phyloP scores from a whole-genome alignment of 2,797 vertebrate genomes.

The Stomatorhinus walkeri region DNA sequence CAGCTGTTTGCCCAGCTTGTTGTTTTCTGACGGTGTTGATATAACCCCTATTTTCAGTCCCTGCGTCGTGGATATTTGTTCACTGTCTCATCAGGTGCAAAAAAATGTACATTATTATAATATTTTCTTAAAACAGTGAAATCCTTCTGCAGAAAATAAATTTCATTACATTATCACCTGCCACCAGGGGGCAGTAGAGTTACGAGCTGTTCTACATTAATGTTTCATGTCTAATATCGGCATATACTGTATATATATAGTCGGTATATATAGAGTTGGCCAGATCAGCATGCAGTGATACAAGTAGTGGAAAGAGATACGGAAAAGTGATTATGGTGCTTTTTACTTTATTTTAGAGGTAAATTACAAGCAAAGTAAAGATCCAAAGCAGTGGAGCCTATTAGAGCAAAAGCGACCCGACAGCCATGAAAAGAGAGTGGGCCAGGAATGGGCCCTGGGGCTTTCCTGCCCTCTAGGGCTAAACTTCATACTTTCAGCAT shows the following conservation, averaged over 20 bases:
- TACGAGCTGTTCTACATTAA: background rate
- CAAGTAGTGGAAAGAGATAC: background rate
- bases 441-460: background rate
- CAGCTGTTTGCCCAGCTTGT: background rate
- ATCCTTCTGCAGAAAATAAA: background rate
- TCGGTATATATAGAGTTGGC: background rate
- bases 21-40: background rate
- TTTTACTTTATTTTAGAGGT: background rate
- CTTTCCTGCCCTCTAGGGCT: background rate
- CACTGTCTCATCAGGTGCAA: background rate
- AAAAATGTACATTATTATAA: background rate
- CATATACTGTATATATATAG: background rate
- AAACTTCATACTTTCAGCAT: background rate
- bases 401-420: background rate
- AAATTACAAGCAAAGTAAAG: background rate
- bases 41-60: background rate
- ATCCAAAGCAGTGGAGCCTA: background rate
- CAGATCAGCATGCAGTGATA: slow-evolving; percentile 5
- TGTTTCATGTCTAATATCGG: slow-evolving; percentile 1
- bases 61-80: background rate
- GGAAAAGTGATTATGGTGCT: background rate
- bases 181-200: slow-evolving; percentile 2
- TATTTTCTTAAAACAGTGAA: background rate
- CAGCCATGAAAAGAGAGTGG: background rate
- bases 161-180: background rate